Evolutionary conservation across 2,113 vertebrate species (phyloP).

Genomic region (Atlantisia rogersi): DNA sequence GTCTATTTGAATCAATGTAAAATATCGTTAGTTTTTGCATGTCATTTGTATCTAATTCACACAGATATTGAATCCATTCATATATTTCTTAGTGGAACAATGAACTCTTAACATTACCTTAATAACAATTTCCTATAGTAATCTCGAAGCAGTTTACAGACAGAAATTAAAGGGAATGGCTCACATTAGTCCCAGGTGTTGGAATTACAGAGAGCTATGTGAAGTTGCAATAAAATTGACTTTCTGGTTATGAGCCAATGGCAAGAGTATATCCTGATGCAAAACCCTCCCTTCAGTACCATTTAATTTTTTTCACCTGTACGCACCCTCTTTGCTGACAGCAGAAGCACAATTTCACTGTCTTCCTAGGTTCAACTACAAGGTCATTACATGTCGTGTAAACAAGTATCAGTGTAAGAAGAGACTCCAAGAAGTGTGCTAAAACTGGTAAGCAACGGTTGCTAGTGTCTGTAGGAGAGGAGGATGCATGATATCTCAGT

Average conservation of each 20-base stretch:
- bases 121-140: background rate
- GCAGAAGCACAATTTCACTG: background rate
- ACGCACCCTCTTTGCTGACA: background rate
- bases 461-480: background rate
- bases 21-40: background rate
- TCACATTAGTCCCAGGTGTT: background rate
- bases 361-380: background rate
- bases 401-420: background rate
- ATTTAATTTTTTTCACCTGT: background rate
- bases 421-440: accelerated
- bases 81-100: background rate
- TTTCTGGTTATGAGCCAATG: background rate
- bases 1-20: background rate
- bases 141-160: background rate
- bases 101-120: background rate
- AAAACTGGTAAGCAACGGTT: background rate
- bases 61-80: background rate
- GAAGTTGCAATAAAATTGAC: background rate
- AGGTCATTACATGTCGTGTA: background rate
- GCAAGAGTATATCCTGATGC: background rate
- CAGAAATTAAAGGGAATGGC: background rate
- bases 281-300: background rate
- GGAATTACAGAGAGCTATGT: background rate
- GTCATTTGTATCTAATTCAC: background rate
- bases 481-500: background rate